Evolutionary conservation across 1,140 invertebrate species (phyloP).

Genomic region (Polypedilum vanderplanki): DNA sequence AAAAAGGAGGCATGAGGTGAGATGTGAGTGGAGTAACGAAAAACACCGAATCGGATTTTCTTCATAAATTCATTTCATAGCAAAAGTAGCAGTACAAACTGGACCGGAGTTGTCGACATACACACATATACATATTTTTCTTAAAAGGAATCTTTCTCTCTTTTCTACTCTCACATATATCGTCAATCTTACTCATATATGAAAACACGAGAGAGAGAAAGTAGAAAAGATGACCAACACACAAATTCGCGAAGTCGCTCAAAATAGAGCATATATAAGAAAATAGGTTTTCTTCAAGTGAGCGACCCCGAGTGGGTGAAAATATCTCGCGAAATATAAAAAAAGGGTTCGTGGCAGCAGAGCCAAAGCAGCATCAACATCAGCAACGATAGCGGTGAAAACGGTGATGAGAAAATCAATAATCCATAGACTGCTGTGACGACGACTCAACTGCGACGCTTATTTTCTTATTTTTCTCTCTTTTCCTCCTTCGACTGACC

Average conservation of each 20-base stretch:
- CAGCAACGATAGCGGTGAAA: slow-evolving; percentile 9
- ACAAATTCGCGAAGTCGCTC: not conserved
- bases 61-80: slow-evolving; percentile 26
- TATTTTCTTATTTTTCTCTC: not conserved
- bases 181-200: not conserved
- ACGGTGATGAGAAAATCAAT: slow-evolving; percentile 27
- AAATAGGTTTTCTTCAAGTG: not conserved
- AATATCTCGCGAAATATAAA: slow-evolving; percentile 11
- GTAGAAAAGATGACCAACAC: not conserved
- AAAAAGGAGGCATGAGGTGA: not conserved
- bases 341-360: not conserved
- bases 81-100: not conserved
- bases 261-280: not conserved
- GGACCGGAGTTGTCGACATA: not conserved
- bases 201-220: not conserved
- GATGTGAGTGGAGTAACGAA: not conserved
- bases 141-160: slow-evolving; percentile 10
- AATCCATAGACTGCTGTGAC: slow-evolving; percentile 26
- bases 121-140: not conserved
- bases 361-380: not conserved
- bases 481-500: not conserved
- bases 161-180: not conserved
- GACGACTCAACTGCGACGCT: not conserved
- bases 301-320: too few relatives aligned
- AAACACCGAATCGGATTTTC: slow-evolving; percentile 22